Evolutionary conservation across 2,888 invertebrate species (phyloP).

Genomic region (Synanthedon myopaeformis): DNA sequence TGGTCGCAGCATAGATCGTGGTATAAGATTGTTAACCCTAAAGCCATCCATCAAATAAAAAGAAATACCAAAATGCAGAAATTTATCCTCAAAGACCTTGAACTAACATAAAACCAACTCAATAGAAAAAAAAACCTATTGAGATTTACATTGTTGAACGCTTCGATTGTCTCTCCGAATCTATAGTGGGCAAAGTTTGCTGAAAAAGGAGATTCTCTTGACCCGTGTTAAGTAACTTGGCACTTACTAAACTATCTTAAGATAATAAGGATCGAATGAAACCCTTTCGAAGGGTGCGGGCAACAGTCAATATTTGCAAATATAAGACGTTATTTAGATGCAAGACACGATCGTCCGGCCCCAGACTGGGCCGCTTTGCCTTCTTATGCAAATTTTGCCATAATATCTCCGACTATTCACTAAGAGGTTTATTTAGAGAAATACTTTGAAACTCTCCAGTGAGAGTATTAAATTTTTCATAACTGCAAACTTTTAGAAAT

Average conservation of each 20-base stretch:
- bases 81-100: background rate
- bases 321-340: slow-evolving; percentile 68
- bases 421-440: slow-evolving; percentile 56
- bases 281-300: slow-evolving; percentile 55
- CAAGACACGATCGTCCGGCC: slow-evolving; percentile 57
- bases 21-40: too few species aligned
- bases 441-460: slow-evolving; percentile 41
- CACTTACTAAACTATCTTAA: slow-evolving; percentile 54
- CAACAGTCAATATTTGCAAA: slow-evolving; percentile 66
- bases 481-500: slow-evolving; percentile 27
- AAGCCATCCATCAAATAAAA: too few species aligned
- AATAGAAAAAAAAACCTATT: background rate
- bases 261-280: slow-evolving; percentile 45
- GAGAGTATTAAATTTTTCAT: slow-evolving; percentile 61
- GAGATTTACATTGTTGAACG: background rate
- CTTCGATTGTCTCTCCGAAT: background rate
- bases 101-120: background rate
- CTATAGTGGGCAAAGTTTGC: slow-evolving; percentile 14
- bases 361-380: slow-evolving; percentile 38
- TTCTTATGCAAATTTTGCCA: slow-evolving; percentile 57
- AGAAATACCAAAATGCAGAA: too few species aligned
- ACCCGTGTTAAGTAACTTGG: slow-evolving; percentile 41
- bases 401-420: slow-evolving; percentile 56
- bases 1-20: too few species aligned
- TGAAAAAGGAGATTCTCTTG: slow-evolving; percentile 11